These are phyloP conservation scores for Philaethria dido DNA, from an alignment of 2,888 invertebrate genomes.

Conservation along the genomic window DNA sequence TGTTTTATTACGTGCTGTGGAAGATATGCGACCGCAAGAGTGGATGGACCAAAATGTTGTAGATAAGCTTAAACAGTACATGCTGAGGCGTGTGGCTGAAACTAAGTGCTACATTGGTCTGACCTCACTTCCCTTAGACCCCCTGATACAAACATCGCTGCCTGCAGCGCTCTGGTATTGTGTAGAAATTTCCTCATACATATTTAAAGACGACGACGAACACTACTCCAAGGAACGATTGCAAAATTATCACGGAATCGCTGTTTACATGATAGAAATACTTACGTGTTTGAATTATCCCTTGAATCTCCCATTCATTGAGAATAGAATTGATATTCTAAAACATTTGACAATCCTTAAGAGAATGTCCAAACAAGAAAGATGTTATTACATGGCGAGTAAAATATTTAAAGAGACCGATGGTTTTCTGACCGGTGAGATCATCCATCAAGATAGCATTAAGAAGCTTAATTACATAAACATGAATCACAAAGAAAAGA, in stretches of 20 bases:
- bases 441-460: constrained; percentile 50
- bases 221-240: constrained; percentile 53
- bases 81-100: constrained; percentile 51
- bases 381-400: constrained; percentile 45
- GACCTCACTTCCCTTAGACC: constrained; percentile 57
- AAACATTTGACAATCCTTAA: constrained; percentile 52
- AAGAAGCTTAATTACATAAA: constrained; percentile 53
- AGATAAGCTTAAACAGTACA: constrained; percentile 54
- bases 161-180: constrained; percentile 58
- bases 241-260: constrained; percentile 49
- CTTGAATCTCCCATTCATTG: constrained; percentile 49
- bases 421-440: constrained; percentile 53
- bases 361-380: constrained; percentile 44
- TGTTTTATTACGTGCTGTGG: constrained; percentile 58
- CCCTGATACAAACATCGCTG: constrained; percentile 48
- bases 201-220: constrained; percentile 53
- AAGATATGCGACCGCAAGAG: constrained; percentile 58
- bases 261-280: constrained; percentile 54
- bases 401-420: constrained; percentile 52
- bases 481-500: constrained; percentile 49
- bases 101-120: constrained; percentile 54
- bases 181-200: constrained; percentile 52
- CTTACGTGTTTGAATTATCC: constrained; percentile 51
- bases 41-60: constrained; percentile 61
- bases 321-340: constrained; percentile 50